Evolutionary conservation across 2,888 invertebrate genomes (phyloP), one percentile per base, ranked within the genome.

Genomic region (Melinopterus prodromus): DNA sequence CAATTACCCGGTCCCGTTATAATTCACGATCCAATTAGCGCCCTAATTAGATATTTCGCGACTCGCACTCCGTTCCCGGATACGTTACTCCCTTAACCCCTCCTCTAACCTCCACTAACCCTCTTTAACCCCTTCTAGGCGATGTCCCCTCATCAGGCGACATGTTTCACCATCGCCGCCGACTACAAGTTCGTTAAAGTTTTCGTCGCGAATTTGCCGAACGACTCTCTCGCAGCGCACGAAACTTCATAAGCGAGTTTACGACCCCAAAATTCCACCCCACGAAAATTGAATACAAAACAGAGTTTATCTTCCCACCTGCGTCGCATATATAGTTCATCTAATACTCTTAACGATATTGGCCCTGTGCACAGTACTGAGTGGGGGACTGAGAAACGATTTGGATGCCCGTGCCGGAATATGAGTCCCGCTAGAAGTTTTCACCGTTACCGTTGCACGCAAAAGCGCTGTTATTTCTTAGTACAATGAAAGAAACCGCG

Each of bases 31-130:
- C 79, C 77, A 79, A 77, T 79, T 79, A 79, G 77, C 53, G 74
- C 77, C 72, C 77, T 79, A 79, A 79, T 79, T 79, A 79, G 79
- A 79, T 79, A 79, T 79, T 79, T 79, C 37, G 74, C 74, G 74
- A 36, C 35, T 15, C 74, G 36, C 37, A 35, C 35, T 36, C 7
- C 7, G 9, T 53, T 53, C 12, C 7, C 53, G 5, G 53, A 53
- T 53, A 53, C 53, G 53, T 53, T 53, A 53, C 53, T 6, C 53
- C 53, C 9, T 53, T 53, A 53, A 53, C 53, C 53, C 53, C 53
- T 12, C n/a, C n/a, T n/a, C n/a, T 9, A 53, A 7, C 7, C 53
- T 3, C 53, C 53, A 1, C 53, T 12, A 7, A 12, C 53, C 53
- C 53, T 53, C 12, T 53, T 53, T 9, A 53, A 26, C 26, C 26